Percentiles rank a stretch among this genome's conserved stretches.
Evolutionary conservation across 2,113 vertebrate species (phyloP).

Genomic region (Columba janthina): DNA sequence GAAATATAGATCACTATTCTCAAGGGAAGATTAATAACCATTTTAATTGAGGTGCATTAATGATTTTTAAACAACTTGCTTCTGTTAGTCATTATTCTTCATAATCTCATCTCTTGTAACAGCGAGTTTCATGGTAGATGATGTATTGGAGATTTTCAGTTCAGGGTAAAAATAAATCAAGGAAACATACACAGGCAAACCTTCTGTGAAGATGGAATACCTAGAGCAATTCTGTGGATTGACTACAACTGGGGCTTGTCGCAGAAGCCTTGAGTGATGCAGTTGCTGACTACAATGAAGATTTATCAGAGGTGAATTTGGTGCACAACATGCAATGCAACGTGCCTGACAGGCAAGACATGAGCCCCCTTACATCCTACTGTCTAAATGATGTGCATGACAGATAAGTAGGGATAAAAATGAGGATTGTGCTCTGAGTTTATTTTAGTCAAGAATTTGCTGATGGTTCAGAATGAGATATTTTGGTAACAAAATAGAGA

Average conservation of each 20-base stretch:
- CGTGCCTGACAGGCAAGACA: not conserved
- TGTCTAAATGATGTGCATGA: not conserved
- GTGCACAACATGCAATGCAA: not conserved
- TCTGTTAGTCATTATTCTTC: constrained; percentile 50
- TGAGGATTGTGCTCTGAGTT: not conserved
- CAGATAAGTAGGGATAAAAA: not conserved
- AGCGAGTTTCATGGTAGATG: constrained; percentile 68
- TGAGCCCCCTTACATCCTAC: not conserved
- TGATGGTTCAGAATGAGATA: not conserved
- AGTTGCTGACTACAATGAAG: not conserved
- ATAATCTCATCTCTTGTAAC: constrained; percentile 52
- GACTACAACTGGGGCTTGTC: not conserved
- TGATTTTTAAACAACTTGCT: constrained; percentile 36
- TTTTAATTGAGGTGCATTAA: constrained; percentile 28
- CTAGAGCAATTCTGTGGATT: not conserved
- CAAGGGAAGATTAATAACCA: constrained; percentile 29
- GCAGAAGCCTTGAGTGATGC: not conserved
- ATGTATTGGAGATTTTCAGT: constrained; percentile 70
- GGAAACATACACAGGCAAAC: not conserved
- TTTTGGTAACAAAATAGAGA: not conserved
- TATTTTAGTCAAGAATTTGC: not conserved
- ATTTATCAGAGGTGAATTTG: constrained; percentile 1
- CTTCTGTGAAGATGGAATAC: not conserved
- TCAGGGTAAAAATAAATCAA: constrained; percentile 47
- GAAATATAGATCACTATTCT: not conserved